Base-by-base conservation (phyloP, 64 coral and sea anemone species). In the Montipora sp. region DNA sequence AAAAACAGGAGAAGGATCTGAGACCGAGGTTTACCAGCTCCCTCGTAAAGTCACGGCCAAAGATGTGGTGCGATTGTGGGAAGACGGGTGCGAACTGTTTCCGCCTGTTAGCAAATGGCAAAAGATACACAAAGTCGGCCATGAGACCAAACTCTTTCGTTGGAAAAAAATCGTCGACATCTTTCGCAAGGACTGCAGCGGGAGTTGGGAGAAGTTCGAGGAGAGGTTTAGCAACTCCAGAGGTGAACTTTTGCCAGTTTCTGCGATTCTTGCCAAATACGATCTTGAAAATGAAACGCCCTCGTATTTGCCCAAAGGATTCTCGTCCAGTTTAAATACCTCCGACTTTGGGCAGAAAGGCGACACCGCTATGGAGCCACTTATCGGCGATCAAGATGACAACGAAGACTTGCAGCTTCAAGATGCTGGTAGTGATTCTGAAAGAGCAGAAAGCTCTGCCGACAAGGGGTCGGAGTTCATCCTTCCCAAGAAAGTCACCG, bases 81-180 rank as follows among this genome's bases (percentile, higher is more conserved):
- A 96, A 14, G 89, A 99, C 77, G 98, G 98, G 2, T 96, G 95
- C 69, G 98, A 99, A 14, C 48, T 82, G 24, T 99, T 99, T 12
- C 98, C 98, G 20, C 92, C 98, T 3, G 92, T 99, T 2, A 89
- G 65, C 44, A 94, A 88, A 81, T 99, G 98, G 98, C 95, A 95
- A 8, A 99, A 99, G 88, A 95, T 95, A 23, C 94, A 99, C 67
- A 95, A 90, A 57, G 94, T 99, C 45, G 98, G 98, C 51, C 98
- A 99, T 65, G 98, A 99, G 89, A 99, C 98, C 9, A 99, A 99
- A 71, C 84, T 99, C 7, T 99, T 99, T 84, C 80, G 98, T n/a
- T 99, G 98, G 98, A 99, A 99, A 76, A 99, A 99, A 78, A 96
- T 94, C 63, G 98, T 96, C 7, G 98, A 99, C 57, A 99, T 99